A percentile compares a stretch with the other conserved stretches of the same genome.
phyloP scores from a whole-genome alignment of 1,140 invertebrate species.

The Eulimnadia texana region DNA sequence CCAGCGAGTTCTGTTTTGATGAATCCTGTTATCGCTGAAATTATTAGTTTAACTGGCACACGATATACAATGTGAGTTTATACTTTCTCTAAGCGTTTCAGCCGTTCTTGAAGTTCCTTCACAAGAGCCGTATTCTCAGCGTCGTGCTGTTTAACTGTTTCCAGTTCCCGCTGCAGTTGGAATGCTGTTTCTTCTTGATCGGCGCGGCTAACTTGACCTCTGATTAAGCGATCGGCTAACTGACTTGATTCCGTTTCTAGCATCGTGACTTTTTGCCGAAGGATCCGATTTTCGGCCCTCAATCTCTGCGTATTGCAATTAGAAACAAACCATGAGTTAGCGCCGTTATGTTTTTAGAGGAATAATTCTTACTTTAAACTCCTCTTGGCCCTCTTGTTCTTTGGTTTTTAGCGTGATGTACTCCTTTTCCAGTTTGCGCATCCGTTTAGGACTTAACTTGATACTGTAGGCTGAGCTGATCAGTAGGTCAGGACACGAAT shows the following conservation, averaged over 20 bases:
- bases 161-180: conserved; percentile 49
- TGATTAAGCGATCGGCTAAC: conserved; percentile 80
- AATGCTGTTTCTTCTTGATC: conserved; percentile 75
- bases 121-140: conserved; percentile 62
- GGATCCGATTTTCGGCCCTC: conserved; percentile 82
- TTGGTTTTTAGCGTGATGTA: conserved; percentile 92
- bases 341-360: not conserved
- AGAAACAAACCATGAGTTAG: conserved; percentile 14
- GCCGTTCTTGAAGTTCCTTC: conserved; percentile 31
- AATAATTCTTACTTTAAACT: conserved; percentile 51
- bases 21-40: conserved; percentile 1
- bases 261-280: conserved; percentile 84
- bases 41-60: no score
- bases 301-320: conserved; percentile 50
- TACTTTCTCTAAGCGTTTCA: conserved; percentile 34
- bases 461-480: conserved; percentile 79
- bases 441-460: conserved; percentile 89
- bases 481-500: conserved; percentile 75
- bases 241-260: conserved; percentile 80
- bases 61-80: conserved; percentile 14
- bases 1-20: conserved; percentile 21
- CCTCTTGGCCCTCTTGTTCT: conserved; percentile 96
- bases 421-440: conserved; percentile 98
- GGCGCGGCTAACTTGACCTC: conserved; percentile 88
- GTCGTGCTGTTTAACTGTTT: conserved; percentile 54